Conservation (phyloP, 2,888 invertebrate species). For the Sminthurides aquaticus region DNA sequence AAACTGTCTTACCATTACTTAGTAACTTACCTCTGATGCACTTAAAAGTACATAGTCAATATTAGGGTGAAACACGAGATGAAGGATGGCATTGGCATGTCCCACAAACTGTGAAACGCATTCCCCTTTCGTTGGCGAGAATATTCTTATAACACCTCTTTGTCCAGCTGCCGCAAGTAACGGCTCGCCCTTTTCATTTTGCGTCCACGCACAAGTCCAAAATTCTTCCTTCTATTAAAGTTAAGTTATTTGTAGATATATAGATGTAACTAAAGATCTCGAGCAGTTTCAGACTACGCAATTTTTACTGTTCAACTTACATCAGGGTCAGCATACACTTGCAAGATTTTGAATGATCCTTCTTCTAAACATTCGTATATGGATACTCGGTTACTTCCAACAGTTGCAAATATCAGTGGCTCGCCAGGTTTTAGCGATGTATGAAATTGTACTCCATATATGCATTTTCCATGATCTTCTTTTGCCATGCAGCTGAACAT, state of each 20-base stretch:
- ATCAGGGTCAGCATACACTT: conserved; percentile 90
- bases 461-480: conserved; percentile 86
- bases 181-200: conserved; percentile 72
- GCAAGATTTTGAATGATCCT: conserved; percentile 73
- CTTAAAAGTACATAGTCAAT: conserved; percentile 81
- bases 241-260: too few relatives aligned
- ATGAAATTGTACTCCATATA: conserved; percentile 92
- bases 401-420: conserved; percentile 83
- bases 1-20: too few relatives aligned
- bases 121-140: conserved; percentile 66
- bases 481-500: conserved; percentile 65
- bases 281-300: too few relatives aligned
- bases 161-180: conserved; percentile 86
- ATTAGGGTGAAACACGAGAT: conserved; percentile 84
- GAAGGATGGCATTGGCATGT: conserved; percentile 84
- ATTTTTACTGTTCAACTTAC: too few relatives aligned
- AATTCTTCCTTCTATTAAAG: conserved; percentile 79
- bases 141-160: conserved; percentile 79
- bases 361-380: conserved; percentile 84
- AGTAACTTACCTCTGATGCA: conserved; percentile 65
- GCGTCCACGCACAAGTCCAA: conserved; percentile 95
- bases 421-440: conserved; percentile 73
- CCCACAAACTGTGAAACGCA: conserved; percentile 83
- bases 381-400: conserved; percentile 86
- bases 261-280: too few relatives aligned